A percentile compares a stretch with the other conserved stretches of the same genome.
These are phyloP conservation scores for Spodoptera exigua DNA, from an alignment of 2,888 invertebrate species.

Conservation along the genomic window DNA sequence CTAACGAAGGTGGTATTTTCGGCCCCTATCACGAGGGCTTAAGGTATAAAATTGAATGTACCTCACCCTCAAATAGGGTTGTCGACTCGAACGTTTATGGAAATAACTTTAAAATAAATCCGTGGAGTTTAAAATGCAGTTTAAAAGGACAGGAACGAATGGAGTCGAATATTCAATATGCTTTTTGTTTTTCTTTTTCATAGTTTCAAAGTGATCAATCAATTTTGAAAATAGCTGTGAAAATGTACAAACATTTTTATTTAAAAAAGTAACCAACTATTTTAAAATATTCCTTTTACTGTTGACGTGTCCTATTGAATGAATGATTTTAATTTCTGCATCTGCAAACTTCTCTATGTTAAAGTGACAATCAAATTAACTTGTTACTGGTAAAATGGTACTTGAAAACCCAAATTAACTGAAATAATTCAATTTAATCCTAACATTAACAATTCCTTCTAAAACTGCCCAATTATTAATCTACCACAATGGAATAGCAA, in stretches of 20 bases:
- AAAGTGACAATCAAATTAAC: too few species aligned
- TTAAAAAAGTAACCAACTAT: too few species aligned
- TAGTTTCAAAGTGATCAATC: constrained; percentile 31
- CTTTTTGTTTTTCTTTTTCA: constrained; percentile 20
- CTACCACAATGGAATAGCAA: neutral
- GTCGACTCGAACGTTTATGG: constrained; percentile 71
- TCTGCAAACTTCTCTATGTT: too few species aligned
- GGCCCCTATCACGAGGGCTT: constrained; percentile 34
- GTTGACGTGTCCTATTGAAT: too few species aligned
- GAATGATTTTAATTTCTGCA: too few species aligned
- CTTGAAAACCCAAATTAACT: too few species aligned
- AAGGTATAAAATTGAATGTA: constrained; percentile 60
- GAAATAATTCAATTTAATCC: too few species aligned
- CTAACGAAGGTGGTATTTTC: constrained; percentile 14
- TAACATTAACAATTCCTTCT: too few species aligned
- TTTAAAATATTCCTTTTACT: too few species aligned
- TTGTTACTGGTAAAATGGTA: too few species aligned
- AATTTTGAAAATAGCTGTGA: neutral
- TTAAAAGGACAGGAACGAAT: constrained; percentile 60
- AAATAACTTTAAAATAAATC: constrained; percentile 84
- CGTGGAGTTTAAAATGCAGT: constrained; percentile 79
- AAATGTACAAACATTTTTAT: too few species aligned
- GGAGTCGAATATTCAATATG: constrained; percentile 55
- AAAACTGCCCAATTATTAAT: too few species aligned
- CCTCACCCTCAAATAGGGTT: constrained; percentile 29